Evolutionary conservation across 2,888 invertebrate genomes (phyloP).

Genomic region (Drosophila dives): DNA sequence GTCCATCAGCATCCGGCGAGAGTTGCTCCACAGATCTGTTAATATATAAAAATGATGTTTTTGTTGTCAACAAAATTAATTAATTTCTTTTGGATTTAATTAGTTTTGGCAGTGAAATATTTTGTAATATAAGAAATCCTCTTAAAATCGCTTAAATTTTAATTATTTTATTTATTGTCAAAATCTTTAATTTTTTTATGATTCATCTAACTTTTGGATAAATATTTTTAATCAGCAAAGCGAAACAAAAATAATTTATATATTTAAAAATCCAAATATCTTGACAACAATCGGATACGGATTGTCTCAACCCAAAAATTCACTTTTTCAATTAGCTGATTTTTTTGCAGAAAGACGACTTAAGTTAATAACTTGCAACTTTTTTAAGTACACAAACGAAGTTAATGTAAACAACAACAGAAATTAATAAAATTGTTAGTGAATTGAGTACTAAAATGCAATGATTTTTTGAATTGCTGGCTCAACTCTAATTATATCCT

Average conservation of each 20-base stretch:
- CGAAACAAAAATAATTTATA: not conserved
- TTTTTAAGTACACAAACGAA: not conserved
- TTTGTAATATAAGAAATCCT: not conserved
- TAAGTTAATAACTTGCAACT: not conserved
- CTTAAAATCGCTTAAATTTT: not conserved
- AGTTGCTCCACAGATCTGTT: conserved; percentile 89
- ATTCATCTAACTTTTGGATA: too few species aligned
- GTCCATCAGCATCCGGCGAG: conserved; percentile 90
- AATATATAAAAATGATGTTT: not conserved
- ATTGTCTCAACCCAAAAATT: not conserved
- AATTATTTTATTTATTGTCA: not conserved
- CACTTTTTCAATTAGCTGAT: not conserved
- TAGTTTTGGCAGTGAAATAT: not conserved
- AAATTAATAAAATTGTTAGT: too few species aligned
- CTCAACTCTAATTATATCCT: too few species aligned
- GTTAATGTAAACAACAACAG: too few species aligned
- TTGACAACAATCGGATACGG: not conserved
- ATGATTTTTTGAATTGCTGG: too few species aligned
- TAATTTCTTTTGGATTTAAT: not conserved
- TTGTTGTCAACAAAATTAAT: not conserved
- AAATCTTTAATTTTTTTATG: not conserved
- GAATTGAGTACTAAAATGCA: too few species aligned
- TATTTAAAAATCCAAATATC: not conserved
- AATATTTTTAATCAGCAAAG: not conserved
- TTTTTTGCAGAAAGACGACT: not conserved